Evolutionary conservation across 1,140 invertebrate species (phyloP), one percentile per base, ranked within the genome.

Genomic region (Drosophila chauvacae): DNA sequence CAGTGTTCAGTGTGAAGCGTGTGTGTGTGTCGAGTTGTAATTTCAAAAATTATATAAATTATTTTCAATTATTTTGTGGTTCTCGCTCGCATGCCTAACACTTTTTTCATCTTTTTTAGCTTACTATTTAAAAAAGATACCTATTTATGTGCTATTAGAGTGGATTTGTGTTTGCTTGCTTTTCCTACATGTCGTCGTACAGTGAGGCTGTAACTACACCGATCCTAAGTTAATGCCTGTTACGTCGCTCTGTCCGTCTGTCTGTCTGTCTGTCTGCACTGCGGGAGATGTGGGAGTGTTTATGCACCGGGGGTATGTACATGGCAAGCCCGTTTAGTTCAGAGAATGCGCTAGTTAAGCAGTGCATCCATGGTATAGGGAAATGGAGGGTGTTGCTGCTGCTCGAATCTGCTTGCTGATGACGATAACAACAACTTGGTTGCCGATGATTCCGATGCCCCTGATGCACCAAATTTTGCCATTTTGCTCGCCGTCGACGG

Each of bases 301-400:
- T 68, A 23, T 73, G 77, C 33, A 69, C 33, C 39, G 62, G 66
- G 60, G 71, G 77, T 88, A 88, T 88, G 78, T 88, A 88, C 85
- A 90, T 90, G 81, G 86, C 85, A 90, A 90, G 86, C 85, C 81
- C 80, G 58, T 90, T 56, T 61, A 72, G 65, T 71, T 65, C 74
- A 85, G 70, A 73, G 64, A 78, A 70, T 64, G 72, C 76, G 79
- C 93, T 94, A 94, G 93, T 94, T 94, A 82, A 94, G 94, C 92
- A 94, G 93, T 91, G 94, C 94, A 93, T 94, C 94, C 94, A 94
- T 94, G 88, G 94, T 94, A 92, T 94, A 94, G 92, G 94, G 93
- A 94, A 93, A 94, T 92, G 94, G 93, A 80, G 90, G 91, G 87
- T 93, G 83, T 55, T 91, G 85, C 74, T 88, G 85, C 50, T 90